These are phyloP conservation scores for Luidia sarsii DNA, from an alignment of 53 echinoderm and acorn worm genomes.

Conservation along the genomic window DNA sequence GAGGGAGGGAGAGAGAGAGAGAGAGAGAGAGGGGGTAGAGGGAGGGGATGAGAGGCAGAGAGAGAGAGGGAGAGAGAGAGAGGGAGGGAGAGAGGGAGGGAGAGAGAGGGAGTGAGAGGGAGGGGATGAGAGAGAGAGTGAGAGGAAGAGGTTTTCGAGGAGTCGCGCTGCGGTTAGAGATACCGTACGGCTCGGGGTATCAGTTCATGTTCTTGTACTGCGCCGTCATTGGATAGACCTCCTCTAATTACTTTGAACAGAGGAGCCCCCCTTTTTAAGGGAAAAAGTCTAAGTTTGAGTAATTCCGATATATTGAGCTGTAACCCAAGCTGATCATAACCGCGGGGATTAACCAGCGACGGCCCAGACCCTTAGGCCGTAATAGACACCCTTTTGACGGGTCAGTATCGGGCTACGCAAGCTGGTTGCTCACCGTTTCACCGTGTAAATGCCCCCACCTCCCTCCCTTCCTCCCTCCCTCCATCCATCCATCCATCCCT, in stretches of 20 bases:
- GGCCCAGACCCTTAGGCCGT: slow-evolving; percentile 30
- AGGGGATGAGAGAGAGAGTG: too few relatives aligned
- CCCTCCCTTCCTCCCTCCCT: too few relatives aligned
- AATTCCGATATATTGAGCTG: slow-evolving; percentile 54
- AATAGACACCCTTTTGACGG: slow-evolving; percentile 39
- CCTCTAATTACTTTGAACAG: slow-evolving; percentile 27
- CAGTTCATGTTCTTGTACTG: neutral
- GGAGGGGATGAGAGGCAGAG: too few relatives aligned
- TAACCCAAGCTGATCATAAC: slow-evolving; percentile 31
- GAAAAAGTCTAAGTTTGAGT: slow-evolving; percentile 36
- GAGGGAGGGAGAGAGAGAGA: too few relatives aligned
- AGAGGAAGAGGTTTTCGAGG: too few relatives aligned
- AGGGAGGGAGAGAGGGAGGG: too few relatives aligned
- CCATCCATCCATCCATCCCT: too few relatives aligned
- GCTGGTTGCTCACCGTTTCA: slow-evolving; percentile 13
- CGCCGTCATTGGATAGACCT: slow-evolving; percentile 34
- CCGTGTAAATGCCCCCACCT: neutral
- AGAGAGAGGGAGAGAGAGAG: too few relatives aligned
- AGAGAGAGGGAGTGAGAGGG: too few relatives aligned
- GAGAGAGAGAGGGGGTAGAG: too few relatives aligned
- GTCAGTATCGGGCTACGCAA: slow-evolving; percentile 19
- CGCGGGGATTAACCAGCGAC: slow-evolving; percentile 45
- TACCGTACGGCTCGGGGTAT: too few relatives aligned
- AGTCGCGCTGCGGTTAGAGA: too few relatives aligned
- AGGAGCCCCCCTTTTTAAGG: slow-evolving; percentile 4